A percentile compares a stretch with the other conserved stretches of the same genome.
These are phyloP conservation scores for Bufo gargarizans DNA, from an alignment of 2,113 vertebrate species.

Conservation along the genomic window DNA sequence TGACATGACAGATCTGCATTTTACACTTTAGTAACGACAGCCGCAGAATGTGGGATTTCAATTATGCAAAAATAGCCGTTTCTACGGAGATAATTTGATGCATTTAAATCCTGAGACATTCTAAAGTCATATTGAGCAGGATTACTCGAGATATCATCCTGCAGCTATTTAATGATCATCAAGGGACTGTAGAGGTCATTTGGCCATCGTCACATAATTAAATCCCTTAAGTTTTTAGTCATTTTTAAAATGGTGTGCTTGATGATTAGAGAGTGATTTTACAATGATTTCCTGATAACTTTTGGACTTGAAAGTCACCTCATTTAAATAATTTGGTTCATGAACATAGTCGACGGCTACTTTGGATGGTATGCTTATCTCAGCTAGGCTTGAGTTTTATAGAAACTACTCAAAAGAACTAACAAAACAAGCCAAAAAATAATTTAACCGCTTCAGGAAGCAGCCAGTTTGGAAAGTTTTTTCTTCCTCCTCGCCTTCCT, in stretches of 20 bases:
- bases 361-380: not conserved
- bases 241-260: constrained; percentile 13
- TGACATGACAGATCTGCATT: constrained; percentile 30
- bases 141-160: not conserved
- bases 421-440: no score
- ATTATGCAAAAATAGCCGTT: constrained; percentile 8
- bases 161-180: not conserved
- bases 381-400: not conserved
- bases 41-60: constrained; percentile 28
- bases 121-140: constrained; percentile 12
- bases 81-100: constrained; percentile 29
- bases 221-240: constrained; percentile 21
- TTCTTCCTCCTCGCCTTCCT: no score
- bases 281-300: constrained; percentile 21
- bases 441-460: no score
- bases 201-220: constrained; percentile 19
- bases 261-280: constrained; percentile 21
- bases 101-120: not conserved
- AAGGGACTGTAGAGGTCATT: constrained; percentile 1
- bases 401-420: not conserved
- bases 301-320: constrained; percentile 3
- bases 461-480: no score
- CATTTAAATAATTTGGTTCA: constrained; percentile 7
- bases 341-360: not conserved
- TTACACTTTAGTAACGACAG: not conserved